Conservation (phyloP, 2,113 vertebrate genomes). For the Ibidorhyncha struthersii region DNA sequence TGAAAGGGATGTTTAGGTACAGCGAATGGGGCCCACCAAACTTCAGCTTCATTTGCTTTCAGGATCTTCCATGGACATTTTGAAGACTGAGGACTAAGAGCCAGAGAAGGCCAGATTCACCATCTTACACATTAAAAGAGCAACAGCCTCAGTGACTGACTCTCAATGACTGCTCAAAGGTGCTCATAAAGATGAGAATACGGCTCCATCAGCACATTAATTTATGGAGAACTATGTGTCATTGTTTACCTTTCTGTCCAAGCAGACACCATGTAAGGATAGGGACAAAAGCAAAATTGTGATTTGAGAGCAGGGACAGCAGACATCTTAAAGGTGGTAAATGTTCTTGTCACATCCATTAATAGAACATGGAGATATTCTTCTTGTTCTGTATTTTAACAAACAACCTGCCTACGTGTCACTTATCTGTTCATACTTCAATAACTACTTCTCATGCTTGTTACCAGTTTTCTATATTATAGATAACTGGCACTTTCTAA, state of each 20-base stretch:
- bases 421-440: neutral
- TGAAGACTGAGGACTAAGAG: neutral
- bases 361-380: neutral
- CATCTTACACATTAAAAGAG: neutral
- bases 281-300: neutral
- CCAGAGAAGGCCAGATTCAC: neutral
- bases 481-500: neutral
- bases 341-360: neutral
- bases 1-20: neutral
- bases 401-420: neutral
- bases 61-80: neutral
- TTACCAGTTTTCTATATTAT: neutral
- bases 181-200: neutral
- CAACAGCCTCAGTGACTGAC: neutral
- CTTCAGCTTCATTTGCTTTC: neutral
- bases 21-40: neutral
- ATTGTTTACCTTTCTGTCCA: neutral
- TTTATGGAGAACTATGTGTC: neutral
- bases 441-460: neutral
- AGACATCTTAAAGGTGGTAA: neutral
- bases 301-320: neutral
- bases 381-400: neutral
- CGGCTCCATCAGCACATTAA: neutral
- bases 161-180: neutral
- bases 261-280: neutral